Conservation (phyloP, 2,888 invertebrate species). For the Diarsia brunnea region DNA sequence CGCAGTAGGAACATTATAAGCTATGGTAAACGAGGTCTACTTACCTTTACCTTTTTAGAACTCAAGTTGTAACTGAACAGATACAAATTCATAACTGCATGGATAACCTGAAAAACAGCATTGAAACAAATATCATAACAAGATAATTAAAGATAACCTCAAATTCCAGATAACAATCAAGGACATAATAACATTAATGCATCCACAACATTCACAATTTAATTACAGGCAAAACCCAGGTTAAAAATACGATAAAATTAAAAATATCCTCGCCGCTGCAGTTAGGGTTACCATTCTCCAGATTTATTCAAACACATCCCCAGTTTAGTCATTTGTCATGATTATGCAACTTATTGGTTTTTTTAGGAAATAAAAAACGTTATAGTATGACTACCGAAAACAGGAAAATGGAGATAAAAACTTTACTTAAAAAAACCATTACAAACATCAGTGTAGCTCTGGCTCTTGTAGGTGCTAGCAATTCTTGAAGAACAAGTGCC, state of each 20-base stretch:
- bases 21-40: too few relatives aligned
- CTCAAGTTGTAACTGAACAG: not conserved
- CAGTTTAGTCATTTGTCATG: not conserved
- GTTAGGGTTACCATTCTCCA: slow-evolving; percentile 9
- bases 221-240: slow-evolving; percentile 21
- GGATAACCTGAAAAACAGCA: not conserved
- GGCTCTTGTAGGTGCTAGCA: too few relatives aligned
- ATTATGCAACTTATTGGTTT: not conserved
- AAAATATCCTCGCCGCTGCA: slow-evolving; percentile 29
- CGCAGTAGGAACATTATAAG: too few relatives aligned
- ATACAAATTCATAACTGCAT: not conserved
- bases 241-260: slow-evolving; percentile 26
- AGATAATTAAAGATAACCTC: slow-evolving; percentile 3
- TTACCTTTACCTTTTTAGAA: too few relatives aligned
- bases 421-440: too few relatives aligned
- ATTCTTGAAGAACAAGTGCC: too few relatives aligned
- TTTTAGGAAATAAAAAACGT: too few relatives aligned
- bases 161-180: slow-evolving; percentile 17
- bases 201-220: slow-evolving; percentile 2
- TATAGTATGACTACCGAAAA: too few relatives aligned
- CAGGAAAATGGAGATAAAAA: too few relatives aligned
- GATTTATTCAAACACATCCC: not conserved
- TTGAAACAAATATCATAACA: not conserved
- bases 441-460: too few relatives aligned
- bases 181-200: slow-evolving; percentile 4